Base-by-base conservation (phyloP, 2,797 vertebrate genomes). In the Catostomus latipinnis region DNA sequence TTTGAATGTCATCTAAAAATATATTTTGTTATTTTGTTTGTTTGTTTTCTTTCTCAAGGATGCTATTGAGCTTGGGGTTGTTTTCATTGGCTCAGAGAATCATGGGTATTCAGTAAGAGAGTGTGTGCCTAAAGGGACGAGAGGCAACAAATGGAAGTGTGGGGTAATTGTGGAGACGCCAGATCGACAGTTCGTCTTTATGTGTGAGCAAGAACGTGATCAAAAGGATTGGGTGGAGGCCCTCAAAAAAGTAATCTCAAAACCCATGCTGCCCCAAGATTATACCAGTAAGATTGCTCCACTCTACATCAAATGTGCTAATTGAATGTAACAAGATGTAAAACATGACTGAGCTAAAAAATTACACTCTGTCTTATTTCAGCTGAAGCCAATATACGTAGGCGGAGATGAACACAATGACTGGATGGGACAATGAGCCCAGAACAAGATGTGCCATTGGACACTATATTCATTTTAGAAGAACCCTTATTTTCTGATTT, bases 181-280 rank as follows among this genome's bases (percentile, higher is more conserved):
- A 0, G 76, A 82, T 5, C 89, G 97, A 13, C 91, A 93, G 82
- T 99, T 96, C 16, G 72, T 98, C 80, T 95, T 98, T 85, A 92
- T 95, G 89, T 98, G 97, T 43, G 93, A 97, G 87, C 95, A 92
- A 0, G 94, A 95, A 71, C 90, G 83, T 13, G 96, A 96, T 63
- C 96, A 95, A 88, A 94, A 1, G 3, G 95, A 97, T 82, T 98
- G 97, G 97, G 84, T 97, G 77, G 91, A 94, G 0, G 95, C 92
- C 16, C 88, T 99, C 10, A 90, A 83, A 8, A 86, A 91, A 45
- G 88, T 98, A 78, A 91, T 96, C 58, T 88, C 90, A 12, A 91
- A 91, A 10, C 94, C 94, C 53, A 92, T 96, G 93, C 87, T 91
- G 0, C 90, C 93, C 0, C 93, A 95, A 86, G 92, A 93, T 85